Conservation (phyloP, 1,140 invertebrate genomes). For the Micrasema minimum region DNA sequence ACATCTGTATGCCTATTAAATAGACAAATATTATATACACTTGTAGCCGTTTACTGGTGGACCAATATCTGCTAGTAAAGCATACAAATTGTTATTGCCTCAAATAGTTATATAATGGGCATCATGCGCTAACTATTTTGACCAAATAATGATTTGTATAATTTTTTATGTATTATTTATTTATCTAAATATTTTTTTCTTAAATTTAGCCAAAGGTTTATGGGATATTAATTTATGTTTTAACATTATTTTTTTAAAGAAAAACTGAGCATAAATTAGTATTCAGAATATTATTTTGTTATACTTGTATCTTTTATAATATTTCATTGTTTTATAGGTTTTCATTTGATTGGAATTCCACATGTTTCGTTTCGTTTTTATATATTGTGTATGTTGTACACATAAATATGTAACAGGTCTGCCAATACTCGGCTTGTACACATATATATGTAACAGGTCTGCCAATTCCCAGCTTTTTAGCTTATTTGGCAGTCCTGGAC, state of each 20-base stretch:
- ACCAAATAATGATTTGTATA: neutral
- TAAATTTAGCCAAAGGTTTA: constrained; percentile 23
- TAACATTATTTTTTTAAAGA: constrained; percentile 11
- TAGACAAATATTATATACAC: constrained; percentile 1
- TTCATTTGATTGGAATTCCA: neutral
- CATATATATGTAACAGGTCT: no score
- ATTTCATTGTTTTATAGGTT: neutral
- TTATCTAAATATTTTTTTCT: constrained; percentile 24
- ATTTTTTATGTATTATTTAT: constrained; percentile 15
- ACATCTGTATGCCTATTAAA: constrained; percentile 24
- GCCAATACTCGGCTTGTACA: no score
- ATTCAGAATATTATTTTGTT: no score
- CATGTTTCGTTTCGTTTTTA: no score
- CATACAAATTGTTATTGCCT: constrained; percentile 2
- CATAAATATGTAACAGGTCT: no score
- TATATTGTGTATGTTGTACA: no score
- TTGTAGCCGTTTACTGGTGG: no score
- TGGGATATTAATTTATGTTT: constrained; percentile 9
- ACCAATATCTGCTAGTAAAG: no score
- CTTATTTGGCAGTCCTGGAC: no score
- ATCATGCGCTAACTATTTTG: neutral
- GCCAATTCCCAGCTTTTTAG: no score
- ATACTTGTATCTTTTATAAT: neutral
- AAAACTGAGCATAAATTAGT: neutral
- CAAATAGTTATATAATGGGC: constrained; percentile 1